phyloP scores from a whole-genome alignment of 2,113 vertebrate species.

The Pachycephala philippinensis region DNA sequence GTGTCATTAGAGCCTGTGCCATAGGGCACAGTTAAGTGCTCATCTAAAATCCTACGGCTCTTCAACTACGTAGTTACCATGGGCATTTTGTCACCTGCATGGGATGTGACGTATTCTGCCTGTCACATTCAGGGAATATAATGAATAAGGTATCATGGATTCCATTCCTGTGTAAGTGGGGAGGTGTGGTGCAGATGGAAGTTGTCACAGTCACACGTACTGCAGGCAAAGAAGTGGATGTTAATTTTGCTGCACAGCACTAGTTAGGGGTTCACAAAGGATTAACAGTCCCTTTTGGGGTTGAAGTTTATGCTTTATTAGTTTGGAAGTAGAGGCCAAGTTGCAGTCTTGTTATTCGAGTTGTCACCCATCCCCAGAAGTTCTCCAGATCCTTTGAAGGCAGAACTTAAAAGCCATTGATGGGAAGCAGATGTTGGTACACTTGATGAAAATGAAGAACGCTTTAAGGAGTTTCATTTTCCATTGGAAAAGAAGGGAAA shows the following conservation, averaged over 20 bases:
- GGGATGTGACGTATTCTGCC: background rate
- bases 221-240: background rate
- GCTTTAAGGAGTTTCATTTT: background rate
- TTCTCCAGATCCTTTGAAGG: background rate
- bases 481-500: background rate
- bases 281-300: background rate
- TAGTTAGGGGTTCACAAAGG: background rate
- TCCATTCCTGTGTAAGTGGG: rapidly evolving
- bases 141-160: background rate
- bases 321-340: background rate
- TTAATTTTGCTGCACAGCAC: background rate
- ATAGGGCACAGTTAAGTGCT: background rate
- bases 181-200: background rate
- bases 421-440: constrained; percentile 37
- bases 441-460: background rate
- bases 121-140: background rate
- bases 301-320: background rate
- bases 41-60: background rate
- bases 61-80: background rate
- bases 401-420: background rate
- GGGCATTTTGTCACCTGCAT: background rate
- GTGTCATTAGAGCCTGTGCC: background rate
- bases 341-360: background rate
- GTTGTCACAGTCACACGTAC: background rate
- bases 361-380: constrained; percentile 28